A percentile compares a stretch with the other conserved stretches of the same genome.
These are phyloP conservation scores for Grallaria varia DNA, from an alignment of 2,113 vertebrate genomes.

Conservation along the genomic window DNA sequence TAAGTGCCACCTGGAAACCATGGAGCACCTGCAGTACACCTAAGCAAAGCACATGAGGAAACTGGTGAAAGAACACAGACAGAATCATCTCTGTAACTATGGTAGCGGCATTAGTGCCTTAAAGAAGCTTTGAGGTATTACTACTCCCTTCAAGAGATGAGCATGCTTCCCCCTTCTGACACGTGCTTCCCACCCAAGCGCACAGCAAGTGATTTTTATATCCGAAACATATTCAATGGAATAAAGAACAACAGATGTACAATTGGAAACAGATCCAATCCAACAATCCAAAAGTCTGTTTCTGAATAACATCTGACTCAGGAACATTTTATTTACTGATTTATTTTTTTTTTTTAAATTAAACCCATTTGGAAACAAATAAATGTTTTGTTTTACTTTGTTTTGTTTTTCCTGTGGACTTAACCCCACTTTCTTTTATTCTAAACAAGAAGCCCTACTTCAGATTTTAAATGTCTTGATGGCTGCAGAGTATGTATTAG, in stretches of 20 bases:
- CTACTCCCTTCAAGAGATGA: background rate
- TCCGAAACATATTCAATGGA: background rate
- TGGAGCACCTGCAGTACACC: background rate
- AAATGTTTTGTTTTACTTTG: background rate
- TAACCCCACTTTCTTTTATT: no score
- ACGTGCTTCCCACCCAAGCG: background rate
- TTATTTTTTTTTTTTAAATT: background rate
- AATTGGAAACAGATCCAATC: background rate
- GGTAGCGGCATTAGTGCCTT: background rate
- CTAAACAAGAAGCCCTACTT: background rate
- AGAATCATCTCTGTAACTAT: background rate
- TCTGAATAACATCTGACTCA: background rate
- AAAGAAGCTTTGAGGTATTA: background rate
- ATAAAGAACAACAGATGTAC: background rate
- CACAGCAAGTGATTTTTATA: background rate
- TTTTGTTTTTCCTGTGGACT: background rate
- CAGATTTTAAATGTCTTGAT: background rate
- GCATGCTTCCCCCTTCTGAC: background rate
- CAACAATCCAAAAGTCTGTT: background rate
- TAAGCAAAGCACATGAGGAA: background rate
- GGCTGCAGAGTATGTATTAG: background rate
- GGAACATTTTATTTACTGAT: background rate
- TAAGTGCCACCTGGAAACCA: background rate
- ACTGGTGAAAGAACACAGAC: background rate
- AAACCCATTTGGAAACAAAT: background rate